Evolutionary conservation across 1,140 invertebrate species (phyloP), one percentile per base, ranked within the genome.

Genomic region (Tribolium madens): DNA sequence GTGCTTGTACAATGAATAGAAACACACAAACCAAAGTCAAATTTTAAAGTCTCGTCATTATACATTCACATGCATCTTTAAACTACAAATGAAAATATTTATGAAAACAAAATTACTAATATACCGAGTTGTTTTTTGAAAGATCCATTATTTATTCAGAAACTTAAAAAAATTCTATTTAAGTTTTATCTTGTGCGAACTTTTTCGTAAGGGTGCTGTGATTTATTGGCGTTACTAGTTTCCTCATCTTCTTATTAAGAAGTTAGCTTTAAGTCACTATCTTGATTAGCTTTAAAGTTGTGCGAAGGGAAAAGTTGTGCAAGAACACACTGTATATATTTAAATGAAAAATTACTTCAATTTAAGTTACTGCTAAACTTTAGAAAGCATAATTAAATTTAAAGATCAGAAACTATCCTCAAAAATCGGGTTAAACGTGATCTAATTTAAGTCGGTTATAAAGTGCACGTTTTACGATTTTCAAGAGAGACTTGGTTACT

Each of bases 351-450:
- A 64, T 64, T 26, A 33, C 57, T 33, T 3, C 14, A 64, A 64
- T 64, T 64, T 64, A 64, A 33, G 57, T 64, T 64, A 31, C 57
- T n/a, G 33, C 31, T 33, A 64, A 21, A 64, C 10, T 64, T 64
- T 33, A 33, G 21, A 33, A 3, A 64, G 26, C 26, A 33, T 64
- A 64, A 64, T 64, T 64, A 64, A 64, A 64, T 64, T 64, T 64
- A 64, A 64, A 14, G 57, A 31, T n/a, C 57, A 64, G 57, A 64
- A 64, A 64, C 57, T 64, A 64, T 64, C 26, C 57, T 13, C 57
- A 64, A 64, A 64, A 64, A 64, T 64, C 36, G 26, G 57, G 57
- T 64, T 64, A 64, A 64, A 64, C 57, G 57, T 64, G 57, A 64
- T 64, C 57, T 33, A n/a, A 64, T 64, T 33, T 33, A 64, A 64